These are phyloP conservation scores for Ia io DNA, from an alignment of 2,113 vertebrate genomes.

Conservation along the genomic window DNA sequence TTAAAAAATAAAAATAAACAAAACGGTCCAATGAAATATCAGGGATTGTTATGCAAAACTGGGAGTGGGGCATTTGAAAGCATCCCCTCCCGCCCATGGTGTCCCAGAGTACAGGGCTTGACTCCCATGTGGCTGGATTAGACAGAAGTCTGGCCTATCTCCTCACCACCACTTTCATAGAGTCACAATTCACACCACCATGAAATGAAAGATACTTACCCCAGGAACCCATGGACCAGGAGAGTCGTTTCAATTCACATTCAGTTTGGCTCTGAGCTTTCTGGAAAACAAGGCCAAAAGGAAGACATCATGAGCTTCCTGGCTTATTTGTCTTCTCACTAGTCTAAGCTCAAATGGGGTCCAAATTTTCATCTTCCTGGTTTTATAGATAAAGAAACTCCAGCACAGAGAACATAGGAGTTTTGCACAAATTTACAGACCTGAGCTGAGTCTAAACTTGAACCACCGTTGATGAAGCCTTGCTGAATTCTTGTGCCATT, in stretches of 20 bases:
- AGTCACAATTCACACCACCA: background rate
- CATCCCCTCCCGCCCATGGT: no score
- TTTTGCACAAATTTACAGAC: background rate
- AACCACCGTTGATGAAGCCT: background rate
- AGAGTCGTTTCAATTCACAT: background rate
- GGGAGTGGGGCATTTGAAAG: background rate
- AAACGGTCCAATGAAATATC: background rate
- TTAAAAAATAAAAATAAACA: background rate
- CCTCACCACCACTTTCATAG: background rate
- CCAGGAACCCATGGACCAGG: background rate
- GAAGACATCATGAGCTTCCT: background rate
- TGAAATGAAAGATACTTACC: background rate
- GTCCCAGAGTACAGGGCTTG: background rate
- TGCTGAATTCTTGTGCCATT: background rate
- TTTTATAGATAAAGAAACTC: constrained; percentile 17
- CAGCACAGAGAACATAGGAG: background rate
- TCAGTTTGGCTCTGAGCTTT: background rate
- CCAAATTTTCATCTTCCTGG: background rate
- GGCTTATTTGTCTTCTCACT: background rate
- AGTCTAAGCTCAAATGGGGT: background rate
- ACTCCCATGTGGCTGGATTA: background rate
- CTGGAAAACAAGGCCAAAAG: background rate
- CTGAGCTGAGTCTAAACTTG: background rate
- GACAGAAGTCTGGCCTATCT: background rate
- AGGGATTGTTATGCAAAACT: background rate